These are phyloP conservation scores for Drosophila pseudotakahashii DNA, from an alignment of 2,888 invertebrate species.

Conservation along the genomic window DNA sequence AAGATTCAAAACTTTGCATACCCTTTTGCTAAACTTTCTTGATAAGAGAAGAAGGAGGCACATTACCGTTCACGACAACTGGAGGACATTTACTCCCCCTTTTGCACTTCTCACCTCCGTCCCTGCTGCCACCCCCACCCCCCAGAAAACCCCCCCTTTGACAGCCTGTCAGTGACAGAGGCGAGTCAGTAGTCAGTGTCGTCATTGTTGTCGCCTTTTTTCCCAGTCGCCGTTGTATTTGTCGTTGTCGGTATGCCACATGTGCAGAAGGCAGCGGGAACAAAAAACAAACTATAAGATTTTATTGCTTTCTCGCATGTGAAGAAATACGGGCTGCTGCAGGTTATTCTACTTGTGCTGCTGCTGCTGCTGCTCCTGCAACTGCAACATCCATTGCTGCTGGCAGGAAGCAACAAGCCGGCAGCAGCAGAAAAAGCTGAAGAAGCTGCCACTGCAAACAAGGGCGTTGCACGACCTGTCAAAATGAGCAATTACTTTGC, in stretches of 20 bases:
- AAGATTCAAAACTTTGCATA: background rate
- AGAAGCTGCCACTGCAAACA: conserved; percentile 62
- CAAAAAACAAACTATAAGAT: conserved; percentile 75
- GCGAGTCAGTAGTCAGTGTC: conserved; percentile 71
- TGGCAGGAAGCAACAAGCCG: conserved; percentile 76
- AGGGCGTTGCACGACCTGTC: conserved; percentile 79
- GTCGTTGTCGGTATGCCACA: conserved; percentile 63
- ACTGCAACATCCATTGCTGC: conserved; percentile 34
- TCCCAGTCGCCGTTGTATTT: conserved; percentile 31
- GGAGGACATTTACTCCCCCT: conserved; percentile 50
- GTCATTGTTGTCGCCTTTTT: conserved; percentile 71
- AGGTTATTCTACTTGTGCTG: conserved; percentile 46
- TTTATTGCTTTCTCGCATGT: conserved; percentile 75
- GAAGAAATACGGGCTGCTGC: conserved; percentile 68
- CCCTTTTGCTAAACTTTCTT: conserved; percentile 1
- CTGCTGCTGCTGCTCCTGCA: conserved; percentile 31
- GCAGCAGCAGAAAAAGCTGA: conserved; percentile 39
- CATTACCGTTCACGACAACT: conserved; percentile 65
- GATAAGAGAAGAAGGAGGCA: conserved; percentile 27
- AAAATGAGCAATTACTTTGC: conserved; percentile 80
- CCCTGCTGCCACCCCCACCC: background rate
- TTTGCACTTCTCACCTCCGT: conserved; percentile 5
- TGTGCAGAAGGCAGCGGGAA: conserved; percentile 58
- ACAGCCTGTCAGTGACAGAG: conserved; percentile 73
- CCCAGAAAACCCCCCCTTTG: conserved; percentile 40